Evolutionary conservation across 2,797 vertebrate genomes (phyloP).

Genomic region (Labeo calbasu): DNA sequence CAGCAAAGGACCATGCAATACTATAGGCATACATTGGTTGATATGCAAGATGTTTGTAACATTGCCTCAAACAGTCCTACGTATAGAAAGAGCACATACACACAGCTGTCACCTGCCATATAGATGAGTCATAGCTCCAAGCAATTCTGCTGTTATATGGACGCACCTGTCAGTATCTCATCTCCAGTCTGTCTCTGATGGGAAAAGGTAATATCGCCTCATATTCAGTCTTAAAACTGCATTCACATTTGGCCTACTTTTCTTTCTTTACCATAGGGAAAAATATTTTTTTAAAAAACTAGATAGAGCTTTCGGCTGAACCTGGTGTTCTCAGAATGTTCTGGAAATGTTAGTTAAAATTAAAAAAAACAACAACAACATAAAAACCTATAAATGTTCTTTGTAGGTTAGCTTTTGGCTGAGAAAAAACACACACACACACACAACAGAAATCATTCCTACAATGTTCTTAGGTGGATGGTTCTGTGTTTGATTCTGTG

Average conservation of each 20-base stretch:
- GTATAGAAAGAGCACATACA: not conserved
- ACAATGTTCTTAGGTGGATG: not conserved
- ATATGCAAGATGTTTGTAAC: not conserved
- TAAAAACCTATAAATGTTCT: not conserved
- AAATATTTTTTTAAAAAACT: not conserved
- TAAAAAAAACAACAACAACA: not conserved
- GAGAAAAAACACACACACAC: not conserved
- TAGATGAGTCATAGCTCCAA: conserved; percentile 50
- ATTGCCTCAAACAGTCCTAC: not conserved
- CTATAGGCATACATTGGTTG: not conserved
- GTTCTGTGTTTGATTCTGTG: too few species aligned
- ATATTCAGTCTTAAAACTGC: conserved; percentile 2
- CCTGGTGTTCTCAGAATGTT: too few species aligned
- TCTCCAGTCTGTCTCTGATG: conserved; percentile 44
- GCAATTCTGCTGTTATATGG: conserved; percentile 49
- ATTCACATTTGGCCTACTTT: not conserved
- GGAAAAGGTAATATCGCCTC: conserved; percentile 31
- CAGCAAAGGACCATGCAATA: not conserved
- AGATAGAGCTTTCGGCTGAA: not conserved
- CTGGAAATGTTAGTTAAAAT: not conserved
- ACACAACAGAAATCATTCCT: not conserved
- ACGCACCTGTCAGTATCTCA: conserved; percentile 51
- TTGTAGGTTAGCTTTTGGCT: not conserved
- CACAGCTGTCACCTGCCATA: conserved; percentile 52
- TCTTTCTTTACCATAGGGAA: not conserved